phyloP scores from a whole-genome alignment of 2,113 vertebrate genomes.

The Pedetes capensis region DNA sequence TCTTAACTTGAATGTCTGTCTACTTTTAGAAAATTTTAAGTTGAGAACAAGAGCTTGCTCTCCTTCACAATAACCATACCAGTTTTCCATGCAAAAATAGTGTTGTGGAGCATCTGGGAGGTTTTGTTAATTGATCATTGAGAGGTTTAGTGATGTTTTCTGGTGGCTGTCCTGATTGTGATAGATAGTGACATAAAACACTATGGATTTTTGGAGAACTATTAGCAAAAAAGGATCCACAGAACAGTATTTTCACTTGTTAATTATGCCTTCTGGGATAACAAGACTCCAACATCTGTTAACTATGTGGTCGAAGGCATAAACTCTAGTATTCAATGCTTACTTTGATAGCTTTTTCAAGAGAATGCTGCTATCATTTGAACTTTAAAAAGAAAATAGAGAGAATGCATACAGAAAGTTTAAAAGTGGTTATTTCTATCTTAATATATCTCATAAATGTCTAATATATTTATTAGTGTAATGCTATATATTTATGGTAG shows the following conservation, averaged over 20 bases:
- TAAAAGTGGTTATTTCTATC: not conserved
- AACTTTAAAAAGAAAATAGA: not conserved
- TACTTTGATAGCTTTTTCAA: not conserved
- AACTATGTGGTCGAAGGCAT: not conserved
- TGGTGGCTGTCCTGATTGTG: not conserved
- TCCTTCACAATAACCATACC: not conserved
- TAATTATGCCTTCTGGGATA: conserved; percentile 3
- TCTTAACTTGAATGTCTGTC: not conserved
- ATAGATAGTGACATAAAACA: not conserved
- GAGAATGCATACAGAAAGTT: not conserved
- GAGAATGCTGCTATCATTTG: not conserved
- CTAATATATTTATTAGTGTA: not conserved
- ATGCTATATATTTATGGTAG: not conserved
- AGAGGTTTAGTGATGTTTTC: not conserved
- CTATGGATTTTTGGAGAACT: not conserved
- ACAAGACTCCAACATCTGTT: not conserved
- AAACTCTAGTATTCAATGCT: not conserved
- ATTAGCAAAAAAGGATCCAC: not conserved
- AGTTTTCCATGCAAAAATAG: not conserved
- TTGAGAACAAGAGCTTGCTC: not conserved
- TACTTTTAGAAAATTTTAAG: not conserved
- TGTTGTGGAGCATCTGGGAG: not conserved
- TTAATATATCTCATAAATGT: not conserved
- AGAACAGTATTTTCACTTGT: not conserved
- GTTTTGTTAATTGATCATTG: not conserved